A percentile compares a stretch with the other conserved stretches of the same genome.
These are phyloP conservation scores for Myotis lucifugus DNA, from an alignment of 2,113 vertebrate genomes.

Conservation along the genomic window DNA sequence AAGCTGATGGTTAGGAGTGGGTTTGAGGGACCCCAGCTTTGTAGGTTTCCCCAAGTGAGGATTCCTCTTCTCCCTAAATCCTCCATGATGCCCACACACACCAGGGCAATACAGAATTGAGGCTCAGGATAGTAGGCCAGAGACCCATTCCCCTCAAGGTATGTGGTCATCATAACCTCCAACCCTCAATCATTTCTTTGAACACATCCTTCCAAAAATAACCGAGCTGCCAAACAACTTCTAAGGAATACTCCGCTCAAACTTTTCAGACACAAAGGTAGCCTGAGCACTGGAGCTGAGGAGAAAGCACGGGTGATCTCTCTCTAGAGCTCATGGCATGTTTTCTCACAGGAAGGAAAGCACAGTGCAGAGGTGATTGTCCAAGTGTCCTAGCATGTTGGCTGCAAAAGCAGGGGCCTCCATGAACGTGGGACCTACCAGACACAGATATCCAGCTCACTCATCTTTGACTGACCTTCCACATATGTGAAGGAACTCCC, in stretches of 20 bases:
- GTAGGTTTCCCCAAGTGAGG: neutral
- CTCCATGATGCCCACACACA: neutral
- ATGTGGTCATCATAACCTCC: neutral
- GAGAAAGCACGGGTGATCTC: neutral
- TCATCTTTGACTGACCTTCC: neutral
- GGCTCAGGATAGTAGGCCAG: neutral
- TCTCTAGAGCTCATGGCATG: neutral
- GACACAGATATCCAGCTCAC: neutral
- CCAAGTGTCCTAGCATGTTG: neutral
- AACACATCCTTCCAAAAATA: neutral
- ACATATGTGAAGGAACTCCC: neutral
- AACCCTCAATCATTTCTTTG: neutral
- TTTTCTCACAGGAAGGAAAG: neutral
- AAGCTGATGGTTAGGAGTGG: neutral
- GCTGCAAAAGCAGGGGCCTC: neutral
- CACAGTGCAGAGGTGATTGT: neutral
- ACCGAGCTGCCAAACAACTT: neutral
- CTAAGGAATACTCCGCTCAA: neutral
- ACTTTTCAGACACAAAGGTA: neutral
- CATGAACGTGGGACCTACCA: neutral
- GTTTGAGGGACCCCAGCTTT: neutral
- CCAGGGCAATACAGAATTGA: neutral
- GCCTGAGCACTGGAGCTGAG: fast-evolving
- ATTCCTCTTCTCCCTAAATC: neutral
- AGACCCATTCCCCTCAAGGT: neutral